phyloP scores from a whole-genome alignment of 2,113 vertebrate species.

The Petromus typicus region DNA sequence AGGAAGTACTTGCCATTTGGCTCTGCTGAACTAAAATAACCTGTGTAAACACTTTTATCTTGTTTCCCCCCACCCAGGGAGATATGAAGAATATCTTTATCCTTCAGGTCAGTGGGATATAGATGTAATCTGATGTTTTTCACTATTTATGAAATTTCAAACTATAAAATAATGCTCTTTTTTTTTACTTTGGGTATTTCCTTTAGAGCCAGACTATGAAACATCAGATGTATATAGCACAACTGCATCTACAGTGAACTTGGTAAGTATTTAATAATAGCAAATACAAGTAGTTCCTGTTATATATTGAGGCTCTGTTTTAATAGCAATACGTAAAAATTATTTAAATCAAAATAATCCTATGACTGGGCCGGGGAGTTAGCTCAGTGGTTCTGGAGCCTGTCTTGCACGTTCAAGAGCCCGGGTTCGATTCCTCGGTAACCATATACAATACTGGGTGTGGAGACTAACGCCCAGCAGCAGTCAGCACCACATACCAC shows the following conservation, averaged over 20 bases:
- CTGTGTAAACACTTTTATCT: not conserved
- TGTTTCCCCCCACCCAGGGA: slow-evolving; percentile 85
- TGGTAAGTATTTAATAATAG: slow-evolving; percentile 88
- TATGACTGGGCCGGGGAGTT: too few relatives aligned
- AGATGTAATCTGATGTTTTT: not conserved
- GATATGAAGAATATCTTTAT: slow-evolving; percentile 93
- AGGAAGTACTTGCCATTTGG: slow-evolving; percentile 29
- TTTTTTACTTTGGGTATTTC: slow-evolving; percentile 62
- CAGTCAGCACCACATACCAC: too few relatives aligned
- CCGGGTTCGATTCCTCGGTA: too few relatives aligned
- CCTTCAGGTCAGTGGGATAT: slow-evolving; percentile 88
- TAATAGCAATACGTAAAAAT: slow-evolving; percentile 35
- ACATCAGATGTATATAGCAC: slow-evolving; percentile 88
- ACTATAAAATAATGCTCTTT: slow-evolving; percentile 54
- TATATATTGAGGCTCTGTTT: slow-evolving; percentile 43
- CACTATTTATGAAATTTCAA: slow-evolving; percentile 43
- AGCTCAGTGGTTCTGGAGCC: too few relatives aligned
- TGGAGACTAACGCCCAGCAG: too few relatives aligned
- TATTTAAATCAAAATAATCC: slow-evolving; percentile 39
- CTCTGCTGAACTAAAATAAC: slow-evolving; percentile 22
- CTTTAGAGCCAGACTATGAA: slow-evolving; percentile 91
- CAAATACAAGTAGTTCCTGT: not conserved
- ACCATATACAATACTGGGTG: too few relatives aligned
- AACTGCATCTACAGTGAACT: slow-evolving; percentile 88
- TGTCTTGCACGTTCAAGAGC: too few relatives aligned